Base-by-base conservation (phyloP, 2,888 invertebrate genomes). In the Yponomeuta cagnagella region DNA sequence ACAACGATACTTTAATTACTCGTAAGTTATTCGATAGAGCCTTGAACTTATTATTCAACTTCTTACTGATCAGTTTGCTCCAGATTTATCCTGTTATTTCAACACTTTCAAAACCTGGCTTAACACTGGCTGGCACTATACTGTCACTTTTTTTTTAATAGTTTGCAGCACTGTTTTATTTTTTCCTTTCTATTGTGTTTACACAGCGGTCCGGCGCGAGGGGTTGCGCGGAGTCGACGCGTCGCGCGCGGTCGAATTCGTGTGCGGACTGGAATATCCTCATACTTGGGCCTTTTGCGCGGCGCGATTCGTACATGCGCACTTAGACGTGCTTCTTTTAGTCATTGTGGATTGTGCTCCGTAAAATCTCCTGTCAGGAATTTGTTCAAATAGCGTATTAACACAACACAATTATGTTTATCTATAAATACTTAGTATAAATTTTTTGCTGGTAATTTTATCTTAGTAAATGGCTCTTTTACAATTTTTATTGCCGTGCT, bases 261-360 rank as follows among this genome's bases (percentile, higher is more conserved):
- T 31, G 77, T 78, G 80, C 80, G 77, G 79, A 89, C 90, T 90
- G 87, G 82, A 85, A 82, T 79, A 82, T 43, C 48, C 68, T 71
- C 64, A 78, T 78, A 77, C 75, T 78, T 78, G 79, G 75, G 80
- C 78, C 78, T 77, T 64, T 80, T 81, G 71, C 71, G 72, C 75
- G 73, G 83, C 84, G 85, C 79, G 79, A 74, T 6, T 74, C 77
- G 88, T 77, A 81, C 90, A 90, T 90, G 90, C 90, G 90, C 90
- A 88, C 84, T 88, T 80, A 79, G 65, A 33, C 8, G 2, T 58
- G 52, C 52, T 15, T 15, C 52, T 58, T 58, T 58, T 12, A 58
- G 52, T 15, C 52, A 58, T 58, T 58, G 52, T 58, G 52, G 52
- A 15, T 58, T 58, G 52, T 58, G 52, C 52, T 58, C 52, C 15